A percentile compares a stretch with the other conserved stretches of the same genome.
Evolutionary conservation across 2,113 vertebrate species (phyloP).

Genomic region (Zonotrichia leucophrys): DNA sequence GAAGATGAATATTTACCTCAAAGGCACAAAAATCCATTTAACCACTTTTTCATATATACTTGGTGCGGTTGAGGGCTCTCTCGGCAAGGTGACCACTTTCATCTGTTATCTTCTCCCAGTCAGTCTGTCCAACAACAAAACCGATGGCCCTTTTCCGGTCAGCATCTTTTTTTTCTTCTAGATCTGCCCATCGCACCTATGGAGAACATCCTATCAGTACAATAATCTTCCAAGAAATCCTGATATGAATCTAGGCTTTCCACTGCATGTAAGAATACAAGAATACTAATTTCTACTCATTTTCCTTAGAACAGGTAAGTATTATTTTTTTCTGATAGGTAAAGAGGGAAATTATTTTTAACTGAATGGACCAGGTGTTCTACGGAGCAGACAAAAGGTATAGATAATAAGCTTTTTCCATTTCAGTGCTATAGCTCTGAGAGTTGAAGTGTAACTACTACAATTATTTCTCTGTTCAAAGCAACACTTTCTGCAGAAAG

Average conservation of each 20-base stretch:
- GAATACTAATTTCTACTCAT: neutral
- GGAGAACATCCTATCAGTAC: conserved; percentile 58
- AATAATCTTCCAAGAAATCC: neutral
- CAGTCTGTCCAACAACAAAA: conserved; percentile 98
- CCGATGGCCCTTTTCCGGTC: conserved; percentile 97
- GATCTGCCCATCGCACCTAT: conserved; percentile 97
- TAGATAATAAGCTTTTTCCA: neutral
- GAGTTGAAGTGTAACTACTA: neutral
- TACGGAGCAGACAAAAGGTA: neutral
- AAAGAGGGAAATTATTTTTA: neutral
- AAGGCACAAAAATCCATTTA: conserved; percentile 65
- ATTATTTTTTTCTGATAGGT: neutral
- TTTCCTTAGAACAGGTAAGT: neutral
- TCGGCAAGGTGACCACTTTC: conserved; percentile 95
- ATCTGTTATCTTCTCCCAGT: conserved; percentile 99
- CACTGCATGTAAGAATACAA: neutral
- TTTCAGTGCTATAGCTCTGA: neutral
- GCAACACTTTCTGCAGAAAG: neutral
- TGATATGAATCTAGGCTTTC: neutral
- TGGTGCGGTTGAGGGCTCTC: conserved; percentile 97
- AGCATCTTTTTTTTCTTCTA: conserved; percentile 97
- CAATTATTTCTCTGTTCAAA: neutral
- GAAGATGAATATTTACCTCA: conserved; percentile 75
- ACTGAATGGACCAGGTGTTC: neutral
- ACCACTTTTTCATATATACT: conserved; percentile 91